Conservation (phyloP, 2,113 vertebrate species). For the Uria aalge region DNA sequence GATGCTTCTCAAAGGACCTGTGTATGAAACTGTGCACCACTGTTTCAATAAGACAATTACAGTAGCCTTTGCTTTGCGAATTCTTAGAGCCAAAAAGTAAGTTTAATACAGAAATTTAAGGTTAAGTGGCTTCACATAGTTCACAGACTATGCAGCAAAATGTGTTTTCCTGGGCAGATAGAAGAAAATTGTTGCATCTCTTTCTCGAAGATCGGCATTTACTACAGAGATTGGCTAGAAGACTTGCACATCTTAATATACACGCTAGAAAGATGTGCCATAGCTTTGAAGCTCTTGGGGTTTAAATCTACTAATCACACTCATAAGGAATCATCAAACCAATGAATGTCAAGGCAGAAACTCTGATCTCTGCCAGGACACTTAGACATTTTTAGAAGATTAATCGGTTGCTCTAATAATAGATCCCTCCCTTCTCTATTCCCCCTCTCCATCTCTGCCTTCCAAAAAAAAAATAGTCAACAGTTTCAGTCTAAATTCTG, state of each 20-base stretch:
- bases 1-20: background rate
- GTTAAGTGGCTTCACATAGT: background rate
- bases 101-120: background rate
- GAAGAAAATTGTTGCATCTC: background rate
- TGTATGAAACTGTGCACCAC: rapidly evolving
- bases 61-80: background rate
- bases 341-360: background rate
- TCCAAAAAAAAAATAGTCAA: background rate
- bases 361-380: background rate
- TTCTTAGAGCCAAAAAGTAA: background rate
- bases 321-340: background rate
- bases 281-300: background rate
- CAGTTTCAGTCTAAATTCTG: background rate
- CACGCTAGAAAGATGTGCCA: background rate
- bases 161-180: background rate
- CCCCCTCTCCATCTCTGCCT: background rate
- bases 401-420: background rate
- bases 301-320: background rate
- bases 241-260: background rate
- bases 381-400: background rate
- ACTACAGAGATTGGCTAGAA: background rate
- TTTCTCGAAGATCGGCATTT: background rate
- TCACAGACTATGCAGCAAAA: background rate
- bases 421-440: background rate
- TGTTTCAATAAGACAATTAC: background rate